Percentiles rank a stretch among this genome's conserved stretches.
Evolutionary conservation across 2,797 vertebrate species (phyloP).

Genomic region (Cuculus canorus): DNA sequence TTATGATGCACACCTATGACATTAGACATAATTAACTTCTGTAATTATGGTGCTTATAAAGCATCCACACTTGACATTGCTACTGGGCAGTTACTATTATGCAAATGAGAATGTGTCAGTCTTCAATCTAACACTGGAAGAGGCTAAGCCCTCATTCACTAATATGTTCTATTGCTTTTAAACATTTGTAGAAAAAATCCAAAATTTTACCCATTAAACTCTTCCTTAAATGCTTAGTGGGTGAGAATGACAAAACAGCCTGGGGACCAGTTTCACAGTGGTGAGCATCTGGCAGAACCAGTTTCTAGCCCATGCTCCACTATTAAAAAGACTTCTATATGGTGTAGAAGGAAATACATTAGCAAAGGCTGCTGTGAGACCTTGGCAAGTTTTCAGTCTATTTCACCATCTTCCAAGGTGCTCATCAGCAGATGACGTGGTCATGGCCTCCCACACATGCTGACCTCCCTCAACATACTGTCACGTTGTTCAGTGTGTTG

Average conservation of each 20-base stretch:
- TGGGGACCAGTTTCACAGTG: neutral
- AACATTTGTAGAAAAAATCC: neutral
- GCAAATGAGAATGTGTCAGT: neutral
- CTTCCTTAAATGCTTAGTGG: neutral
- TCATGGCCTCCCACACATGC: neutral
- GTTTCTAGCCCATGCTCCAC: neutral
- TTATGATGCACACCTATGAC: conserved; percentile 29
- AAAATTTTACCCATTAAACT: neutral
- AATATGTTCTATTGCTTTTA: neutral
- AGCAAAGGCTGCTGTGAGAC: neutral
- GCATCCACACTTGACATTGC: conserved; percentile 19
- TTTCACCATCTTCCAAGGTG: neutral
- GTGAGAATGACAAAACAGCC: neutral
- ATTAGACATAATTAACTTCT: conserved; percentile 52
- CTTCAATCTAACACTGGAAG: neutral
- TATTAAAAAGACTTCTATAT: neutral
- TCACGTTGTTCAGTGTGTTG: neutral
- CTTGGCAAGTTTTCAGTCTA: neutral
- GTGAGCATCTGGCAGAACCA: neutral
- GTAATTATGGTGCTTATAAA: neutral
- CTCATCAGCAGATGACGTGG: neutral
- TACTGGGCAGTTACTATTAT: neutral
- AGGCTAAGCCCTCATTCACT: neutral
- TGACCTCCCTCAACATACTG: neutral
- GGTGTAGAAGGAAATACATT: neutral